Evolutionary conservation across 2,797 vertebrate species (phyloP).

Genomic region (Jordanella pulchra): DNA sequence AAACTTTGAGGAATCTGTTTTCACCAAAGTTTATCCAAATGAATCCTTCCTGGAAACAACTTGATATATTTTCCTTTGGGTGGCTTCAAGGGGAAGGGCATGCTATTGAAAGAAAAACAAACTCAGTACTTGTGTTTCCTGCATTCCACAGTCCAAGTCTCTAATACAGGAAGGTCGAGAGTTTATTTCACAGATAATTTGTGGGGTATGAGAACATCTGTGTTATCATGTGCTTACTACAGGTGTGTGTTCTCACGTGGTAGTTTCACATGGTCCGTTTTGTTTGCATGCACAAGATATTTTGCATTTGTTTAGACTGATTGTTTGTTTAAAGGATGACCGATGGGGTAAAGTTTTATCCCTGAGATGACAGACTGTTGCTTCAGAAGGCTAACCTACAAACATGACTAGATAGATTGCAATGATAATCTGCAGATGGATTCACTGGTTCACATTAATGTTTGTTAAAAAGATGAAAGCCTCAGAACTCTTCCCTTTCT

Average conservation of each 20-base stretch:
- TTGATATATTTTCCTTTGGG: conserved; percentile 75
- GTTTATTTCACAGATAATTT: conserved; percentile 1
- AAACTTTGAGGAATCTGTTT: conserved; percentile 46
- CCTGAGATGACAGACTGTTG: not conserved
- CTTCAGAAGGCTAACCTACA: not conserved
- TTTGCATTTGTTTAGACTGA: not conserved
- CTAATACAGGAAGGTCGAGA: conserved; percentile 20
- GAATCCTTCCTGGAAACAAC: conserved; percentile 54
- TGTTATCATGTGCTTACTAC: not conserved
- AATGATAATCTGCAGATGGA: not conserved
- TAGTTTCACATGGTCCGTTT: conserved; percentile 5
- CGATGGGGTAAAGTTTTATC: not conserved
- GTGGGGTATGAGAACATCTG: not conserved
- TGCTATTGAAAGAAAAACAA: conserved; percentile 58
- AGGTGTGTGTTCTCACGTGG: conserved; percentile 9
- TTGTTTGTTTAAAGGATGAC: not conserved
- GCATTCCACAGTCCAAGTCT: conserved; percentile 58
- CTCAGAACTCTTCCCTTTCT: not conserved
- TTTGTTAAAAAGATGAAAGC: not conserved
- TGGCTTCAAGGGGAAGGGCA: conserved; percentile 55
- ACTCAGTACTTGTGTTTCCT: conserved; percentile 64
- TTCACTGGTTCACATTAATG: not conserved
- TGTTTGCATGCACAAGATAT: not conserved
- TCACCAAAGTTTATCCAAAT: conserved; percentile 41
- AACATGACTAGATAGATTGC: not conserved